These are phyloP conservation scores for Zaprionus ghesquierei DNA, from an alignment of 1,140 invertebrate species.

Conservation along the genomic window DNA sequence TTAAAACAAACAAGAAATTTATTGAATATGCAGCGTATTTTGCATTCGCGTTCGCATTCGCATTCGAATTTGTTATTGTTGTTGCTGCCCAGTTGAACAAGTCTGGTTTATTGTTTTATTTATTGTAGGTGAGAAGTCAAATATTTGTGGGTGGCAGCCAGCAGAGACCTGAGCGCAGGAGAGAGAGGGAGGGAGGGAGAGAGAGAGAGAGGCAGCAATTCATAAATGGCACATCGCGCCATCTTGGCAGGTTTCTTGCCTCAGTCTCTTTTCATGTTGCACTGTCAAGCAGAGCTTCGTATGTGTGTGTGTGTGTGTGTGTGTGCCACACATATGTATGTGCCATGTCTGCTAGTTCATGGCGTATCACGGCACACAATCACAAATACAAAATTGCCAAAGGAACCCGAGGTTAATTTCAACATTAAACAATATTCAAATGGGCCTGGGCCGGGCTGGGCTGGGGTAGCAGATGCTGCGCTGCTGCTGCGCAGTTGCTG, in stretches of 20 bases:
- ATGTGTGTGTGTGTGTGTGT: background rate
- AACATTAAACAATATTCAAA: conserved; percentile 67
- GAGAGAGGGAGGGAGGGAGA: background rate
- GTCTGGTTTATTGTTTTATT: conserved; percentile 74
- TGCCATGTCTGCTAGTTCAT: conserved; percentile 38
- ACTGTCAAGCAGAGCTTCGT: conserved; percentile 61
- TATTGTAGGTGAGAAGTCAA: conserved; percentile 80
- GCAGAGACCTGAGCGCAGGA: conserved; percentile 5
- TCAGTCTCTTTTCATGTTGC: conserved; percentile 51
- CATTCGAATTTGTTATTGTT: too few species aligned
- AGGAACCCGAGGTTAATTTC: conserved; percentile 71
- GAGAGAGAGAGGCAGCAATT: conserved; percentile 41
- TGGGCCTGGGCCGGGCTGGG: conserved; percentile 38
- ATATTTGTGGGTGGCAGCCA: conserved; percentile 72
- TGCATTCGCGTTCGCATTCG: conserved; percentile 66
- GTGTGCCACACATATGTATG: background rate
- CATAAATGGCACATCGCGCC: conserved; percentile 75
- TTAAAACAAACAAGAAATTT: conserved; percentile 80
- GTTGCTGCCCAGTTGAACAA: conserved; percentile 65
- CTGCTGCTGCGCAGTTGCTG: conserved; percentile 39
- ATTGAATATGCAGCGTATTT: conserved; percentile 77
- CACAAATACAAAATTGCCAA: conserved; percentile 41
- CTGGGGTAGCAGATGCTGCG: background rate
- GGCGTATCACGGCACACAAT: conserved; percentile 55
- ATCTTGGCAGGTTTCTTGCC: conserved; percentile 63